These are phyloP conservation scores for Eupristina koningsbergeri DNA, from an alignment of 1,140 invertebrate species.

Conservation along the genomic window DNA sequence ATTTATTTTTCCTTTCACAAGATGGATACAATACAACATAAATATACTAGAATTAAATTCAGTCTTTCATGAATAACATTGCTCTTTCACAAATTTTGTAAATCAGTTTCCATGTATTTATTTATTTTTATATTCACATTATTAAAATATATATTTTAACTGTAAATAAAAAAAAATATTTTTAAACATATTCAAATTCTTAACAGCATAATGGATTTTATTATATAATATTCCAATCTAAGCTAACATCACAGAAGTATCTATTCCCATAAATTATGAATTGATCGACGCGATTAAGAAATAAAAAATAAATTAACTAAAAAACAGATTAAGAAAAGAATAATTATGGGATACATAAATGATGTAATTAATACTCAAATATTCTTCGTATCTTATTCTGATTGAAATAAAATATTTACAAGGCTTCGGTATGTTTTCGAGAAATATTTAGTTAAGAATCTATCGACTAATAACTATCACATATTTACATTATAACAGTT, in stretches of 20 bases:
- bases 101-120: conserved; percentile 16
- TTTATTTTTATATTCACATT: conserved; percentile 35
- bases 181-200: conserved; percentile 19
- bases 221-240: conserved; percentile 18
- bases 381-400: conserved; percentile 37
- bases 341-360: conserved; percentile 31
- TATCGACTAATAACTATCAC: conserved; percentile 50
- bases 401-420: conserved; percentile 42
- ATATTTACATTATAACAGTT: conserved; percentile 52
- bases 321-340: conserved; percentile 16
- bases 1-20: conserved; percentile 45
- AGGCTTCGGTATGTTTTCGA: conserved; percentile 8
- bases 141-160: conserved; percentile 30
- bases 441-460: conserved; percentile 48
- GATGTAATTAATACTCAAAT: conserved; percentile 44
- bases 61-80: conserved; percentile 47
- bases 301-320: conserved; percentile 16
- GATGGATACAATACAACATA: conserved; percentile 34
- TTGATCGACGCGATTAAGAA: conserved; percentile 30
- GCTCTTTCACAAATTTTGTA: conserved; percentile 27
- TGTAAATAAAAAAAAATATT: conserved; percentile 33
- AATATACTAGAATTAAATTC: conserved; percentile 47
- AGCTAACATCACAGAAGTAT: conserved; percentile 49
- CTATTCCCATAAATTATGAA: conserved; percentile 35
- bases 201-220: conserved; percentile 23